Evolutionary conservation across 2,888 invertebrate genomes (phyloP).

Genomic region (Poecilus cupreus): DNA sequence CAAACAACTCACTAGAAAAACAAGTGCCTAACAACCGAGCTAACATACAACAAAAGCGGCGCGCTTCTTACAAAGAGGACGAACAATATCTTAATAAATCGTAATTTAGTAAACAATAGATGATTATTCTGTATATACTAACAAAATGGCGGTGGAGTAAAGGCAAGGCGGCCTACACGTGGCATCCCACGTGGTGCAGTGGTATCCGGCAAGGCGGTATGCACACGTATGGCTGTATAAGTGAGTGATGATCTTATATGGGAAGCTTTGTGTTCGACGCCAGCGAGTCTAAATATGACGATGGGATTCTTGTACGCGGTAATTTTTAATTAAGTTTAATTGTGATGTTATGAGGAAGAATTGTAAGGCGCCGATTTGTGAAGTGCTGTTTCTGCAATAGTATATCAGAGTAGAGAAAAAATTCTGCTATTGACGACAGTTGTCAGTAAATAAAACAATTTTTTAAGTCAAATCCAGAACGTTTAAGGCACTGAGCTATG

Average conservation of each 20-base stretch:
- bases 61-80: background rate
- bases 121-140: slow-evolving; percentile 1
- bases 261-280: background rate
- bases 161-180: slow-evolving; percentile 14
- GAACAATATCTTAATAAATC: slow-evolving; percentile 48
- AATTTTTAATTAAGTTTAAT: no score
- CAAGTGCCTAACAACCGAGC: background rate
- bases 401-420: no score
- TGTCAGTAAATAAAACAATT: no score
- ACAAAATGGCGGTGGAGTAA: background rate
- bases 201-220: slow-evolving; percentile 16
- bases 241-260: slow-evolving; percentile 16
- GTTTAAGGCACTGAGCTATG: no score
- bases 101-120: slow-evolving; percentile 43
- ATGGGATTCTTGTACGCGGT: no score
- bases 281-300: no score
- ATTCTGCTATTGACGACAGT: no score
- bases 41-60: background rate
- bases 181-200: slow-evolving; percentile 8
- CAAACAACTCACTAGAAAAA: background rate
- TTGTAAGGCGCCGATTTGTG: background rate
- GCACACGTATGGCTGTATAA: background rate
- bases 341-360: background rate
- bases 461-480: no score
- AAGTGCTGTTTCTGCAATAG: background rate